These are phyloP conservation scores for Sebastes wilsoni DNA, from an alignment of 2,797 vertebrate genomes.

Conservation along the genomic window DNA sequence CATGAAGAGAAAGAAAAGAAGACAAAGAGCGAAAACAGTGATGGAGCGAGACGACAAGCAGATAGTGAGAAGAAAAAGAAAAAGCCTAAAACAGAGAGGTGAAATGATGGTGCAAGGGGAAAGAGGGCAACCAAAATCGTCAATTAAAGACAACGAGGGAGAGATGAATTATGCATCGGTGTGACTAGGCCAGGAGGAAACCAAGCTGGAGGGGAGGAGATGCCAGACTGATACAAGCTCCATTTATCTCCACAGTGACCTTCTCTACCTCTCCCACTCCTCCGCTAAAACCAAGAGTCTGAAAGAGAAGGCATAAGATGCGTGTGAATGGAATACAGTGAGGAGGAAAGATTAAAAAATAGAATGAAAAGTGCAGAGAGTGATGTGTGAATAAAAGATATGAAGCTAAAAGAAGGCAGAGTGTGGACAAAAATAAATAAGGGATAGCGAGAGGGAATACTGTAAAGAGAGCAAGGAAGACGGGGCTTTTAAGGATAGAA, in stretches of 20 bases:
- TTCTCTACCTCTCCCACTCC: constrained; percentile 33
- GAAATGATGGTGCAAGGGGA: not conserved
- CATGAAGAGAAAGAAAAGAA: not conserved
- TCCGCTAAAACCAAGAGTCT: not conserved
- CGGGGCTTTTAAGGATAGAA: not conserved
- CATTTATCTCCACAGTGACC: constrained; percentile 61
- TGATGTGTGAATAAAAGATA: constrained; percentile 28
- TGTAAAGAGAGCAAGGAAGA: not conserved
- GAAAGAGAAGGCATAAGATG: not conserved
- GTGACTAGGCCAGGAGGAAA: constrained; percentile 44
- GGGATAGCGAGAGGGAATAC: not conserved
- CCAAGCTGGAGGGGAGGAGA: constrained; percentile 53
- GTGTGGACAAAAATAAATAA: constrained; percentile 3
- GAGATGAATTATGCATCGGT: constrained; percentile 58
- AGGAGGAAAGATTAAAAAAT: constrained; percentile 5
- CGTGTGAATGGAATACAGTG: not conserved
- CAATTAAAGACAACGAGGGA: constrained; percentile 39
- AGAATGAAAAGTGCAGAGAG: not conserved
- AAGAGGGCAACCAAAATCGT: constrained; percentile 1
- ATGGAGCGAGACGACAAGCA: not conserved
- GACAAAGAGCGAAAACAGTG: not conserved
- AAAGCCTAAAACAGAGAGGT: not conserved
- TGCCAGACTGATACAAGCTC: constrained; percentile 54
- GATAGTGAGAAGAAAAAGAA: not conserved
- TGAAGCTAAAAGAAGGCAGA: not conserved